These are phyloP conservation scores for Nyctibius bracteatus DNA, from an alignment of 2,113 vertebrate species.

Conservation along the genomic window DNA sequence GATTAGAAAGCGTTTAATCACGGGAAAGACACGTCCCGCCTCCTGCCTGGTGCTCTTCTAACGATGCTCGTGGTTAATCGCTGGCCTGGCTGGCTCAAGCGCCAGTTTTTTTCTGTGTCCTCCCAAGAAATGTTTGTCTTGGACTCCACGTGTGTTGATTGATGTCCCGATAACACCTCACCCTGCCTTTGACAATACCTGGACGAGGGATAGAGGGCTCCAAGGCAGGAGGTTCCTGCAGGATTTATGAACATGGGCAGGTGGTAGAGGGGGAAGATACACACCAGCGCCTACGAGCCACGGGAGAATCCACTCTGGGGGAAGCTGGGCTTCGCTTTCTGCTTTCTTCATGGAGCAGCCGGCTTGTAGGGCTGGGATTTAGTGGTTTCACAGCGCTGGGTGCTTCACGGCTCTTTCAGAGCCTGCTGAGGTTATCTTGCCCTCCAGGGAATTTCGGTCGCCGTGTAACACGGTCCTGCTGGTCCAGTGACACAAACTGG, in stretches of 20 bases:
- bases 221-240: background rate
- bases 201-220: background rate
- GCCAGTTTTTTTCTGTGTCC: background rate
- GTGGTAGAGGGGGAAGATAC: background rate
- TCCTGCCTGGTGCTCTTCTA: background rate
- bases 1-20: conserved; percentile 29
- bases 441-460: background rate
- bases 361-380: background rate
- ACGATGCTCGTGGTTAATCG: background rate
- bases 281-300: rapidly evolving
- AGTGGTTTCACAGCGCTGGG: background rate
- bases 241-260: background rate
- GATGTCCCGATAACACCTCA: background rate
- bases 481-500: background rate
- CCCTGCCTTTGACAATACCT: background rate
- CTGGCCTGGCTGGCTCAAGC: background rate
- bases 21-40: background rate
- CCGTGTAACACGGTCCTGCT: background rate
- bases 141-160: background rate
- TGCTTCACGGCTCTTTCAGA: background rate
- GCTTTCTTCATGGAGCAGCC: rapidly evolving
- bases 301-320: background rate
- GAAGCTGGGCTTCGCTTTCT: background rate
- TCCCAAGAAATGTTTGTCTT: conserved; percentile 1
- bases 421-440: background rate